These are phyloP conservation scores for Carposina sasakii DNA, from an alignment of 1,140 invertebrate genomes.

Conservation along the genomic window DNA sequence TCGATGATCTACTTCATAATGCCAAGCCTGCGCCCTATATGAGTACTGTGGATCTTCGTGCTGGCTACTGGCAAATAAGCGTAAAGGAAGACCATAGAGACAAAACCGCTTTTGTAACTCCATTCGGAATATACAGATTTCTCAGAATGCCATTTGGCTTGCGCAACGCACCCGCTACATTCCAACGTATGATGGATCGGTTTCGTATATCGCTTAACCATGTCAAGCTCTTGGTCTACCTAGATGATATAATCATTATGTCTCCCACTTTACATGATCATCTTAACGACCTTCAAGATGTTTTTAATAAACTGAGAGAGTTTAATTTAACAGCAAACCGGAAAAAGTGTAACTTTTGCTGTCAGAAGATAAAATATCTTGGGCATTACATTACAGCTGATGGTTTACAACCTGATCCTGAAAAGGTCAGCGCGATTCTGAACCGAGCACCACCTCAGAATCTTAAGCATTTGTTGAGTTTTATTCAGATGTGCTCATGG, in stretches of 20 bases:
- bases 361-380: slow-evolving; percentile 20
- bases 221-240: slow-evolving; percentile 32
- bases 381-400: slow-evolving; percentile 24
- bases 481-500: too few species aligned
- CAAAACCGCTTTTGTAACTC: slow-evolving; percentile 59
- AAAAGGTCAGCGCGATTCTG: slow-evolving; percentile 15
- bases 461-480: too few species aligned
- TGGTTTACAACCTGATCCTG: slow-evolving; percentile 22
- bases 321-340: slow-evolving; percentile 23
- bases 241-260: slow-evolving; percentile 48
- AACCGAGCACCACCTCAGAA: slow-evolving; percentile 14
- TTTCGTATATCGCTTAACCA: slow-evolving; percentile 8
- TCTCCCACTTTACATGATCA: slow-evolving; percentile 39
- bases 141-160: slow-evolving; percentile 38
- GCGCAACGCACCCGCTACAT: slow-evolving; percentile 38
- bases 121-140: slow-evolving; percentile 34
- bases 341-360: slow-evolving; percentile 37
- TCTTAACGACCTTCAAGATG: slow-evolving; percentile 26
- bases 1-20: too few species aligned
- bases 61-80: background rate
- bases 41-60: background rate
- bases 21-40: too few species aligned
- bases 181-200: slow-evolving; percentile 43
- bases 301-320: slow-evolving; percentile 13
- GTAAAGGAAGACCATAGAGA: slow-evolving; percentile 15